phyloP scores from a whole-genome alignment of 2,888 invertebrate species.

The Hyalella azteca region DNA sequence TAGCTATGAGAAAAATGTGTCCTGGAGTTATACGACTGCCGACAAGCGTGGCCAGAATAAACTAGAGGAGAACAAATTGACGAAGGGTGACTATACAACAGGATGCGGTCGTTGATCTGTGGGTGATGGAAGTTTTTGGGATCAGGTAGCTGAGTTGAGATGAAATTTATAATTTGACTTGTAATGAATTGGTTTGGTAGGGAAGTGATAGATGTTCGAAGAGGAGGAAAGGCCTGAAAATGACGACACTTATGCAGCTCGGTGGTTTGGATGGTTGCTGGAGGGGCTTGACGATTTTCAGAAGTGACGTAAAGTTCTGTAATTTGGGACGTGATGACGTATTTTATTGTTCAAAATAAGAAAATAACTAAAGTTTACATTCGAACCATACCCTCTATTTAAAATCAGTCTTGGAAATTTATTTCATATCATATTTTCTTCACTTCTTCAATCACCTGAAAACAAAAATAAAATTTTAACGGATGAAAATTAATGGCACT shows the following conservation, averaged over 20 bases:
- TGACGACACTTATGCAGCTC: not conserved
- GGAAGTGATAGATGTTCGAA: not conserved
- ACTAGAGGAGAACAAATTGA: not conserved
- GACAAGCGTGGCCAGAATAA: conserved; percentile 4
- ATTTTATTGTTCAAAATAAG: no score
- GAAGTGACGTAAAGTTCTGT: not conserved
- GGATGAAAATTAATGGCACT: no score
- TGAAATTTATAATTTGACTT: conserved; percentile 29
- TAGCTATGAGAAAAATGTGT: not conserved
- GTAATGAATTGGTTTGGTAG: conserved; percentile 10
- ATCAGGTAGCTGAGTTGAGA: conserved; percentile 13
- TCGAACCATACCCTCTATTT: no score
- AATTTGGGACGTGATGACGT: no score
- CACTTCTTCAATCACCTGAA: no score
- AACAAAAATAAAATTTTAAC: no score
- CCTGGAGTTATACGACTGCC: not conserved
- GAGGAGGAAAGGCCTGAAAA: not conserved
- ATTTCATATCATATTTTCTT: no score
- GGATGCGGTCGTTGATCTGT: conserved; percentile 6
- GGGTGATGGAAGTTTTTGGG: conserved; percentile 33
- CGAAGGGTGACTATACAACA: conserved; percentile 13
- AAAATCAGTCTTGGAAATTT: no score
- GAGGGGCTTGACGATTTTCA: not conserved
- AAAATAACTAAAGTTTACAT: no score
- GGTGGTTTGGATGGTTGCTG: not conserved